Conservation (phyloP, 2,888 invertebrate genomes). For the Mylabris sibirica region DNA sequence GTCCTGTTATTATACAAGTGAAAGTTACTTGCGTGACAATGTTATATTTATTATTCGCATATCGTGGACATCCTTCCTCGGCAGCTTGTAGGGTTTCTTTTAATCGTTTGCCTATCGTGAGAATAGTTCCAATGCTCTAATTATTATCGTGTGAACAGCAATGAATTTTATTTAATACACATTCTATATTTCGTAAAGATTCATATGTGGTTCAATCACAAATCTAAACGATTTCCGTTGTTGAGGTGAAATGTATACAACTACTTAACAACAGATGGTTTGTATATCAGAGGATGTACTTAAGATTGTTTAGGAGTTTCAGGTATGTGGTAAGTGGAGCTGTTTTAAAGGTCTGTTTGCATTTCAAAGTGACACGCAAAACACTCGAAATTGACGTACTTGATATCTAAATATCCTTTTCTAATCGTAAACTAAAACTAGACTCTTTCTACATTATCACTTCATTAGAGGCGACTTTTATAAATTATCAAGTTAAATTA, state of each 20-base stretch:
- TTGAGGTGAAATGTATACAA: background rate
- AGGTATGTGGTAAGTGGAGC: conserved; percentile 7
- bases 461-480: background rate
- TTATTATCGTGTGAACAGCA: conserved; percentile 5
- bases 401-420: background rate
- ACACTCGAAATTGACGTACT: background rate
- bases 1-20: background rate
- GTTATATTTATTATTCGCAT: conserved; percentile 1
- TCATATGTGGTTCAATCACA: background rate
- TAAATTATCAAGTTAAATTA: background rate
- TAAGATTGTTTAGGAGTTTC: background rate
- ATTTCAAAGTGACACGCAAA: conserved; percentile 1
- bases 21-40: conserved; percentile 10
- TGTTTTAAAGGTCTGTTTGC: conserved; percentile 1
- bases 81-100: background rate
- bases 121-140: conserved; percentile 11
- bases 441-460: background rate
- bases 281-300: conserved; percentile 1
- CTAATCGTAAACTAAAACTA: background rate
- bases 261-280: background rate
- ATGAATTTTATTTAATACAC: background rate
- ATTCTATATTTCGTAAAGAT: background rate
- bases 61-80: background rate
- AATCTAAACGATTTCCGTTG: background rate
- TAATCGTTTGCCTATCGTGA: conserved; percentile 12